Conservation (phyloP, 2,888 invertebrate species). For the Anticlea derivata region DNA sequence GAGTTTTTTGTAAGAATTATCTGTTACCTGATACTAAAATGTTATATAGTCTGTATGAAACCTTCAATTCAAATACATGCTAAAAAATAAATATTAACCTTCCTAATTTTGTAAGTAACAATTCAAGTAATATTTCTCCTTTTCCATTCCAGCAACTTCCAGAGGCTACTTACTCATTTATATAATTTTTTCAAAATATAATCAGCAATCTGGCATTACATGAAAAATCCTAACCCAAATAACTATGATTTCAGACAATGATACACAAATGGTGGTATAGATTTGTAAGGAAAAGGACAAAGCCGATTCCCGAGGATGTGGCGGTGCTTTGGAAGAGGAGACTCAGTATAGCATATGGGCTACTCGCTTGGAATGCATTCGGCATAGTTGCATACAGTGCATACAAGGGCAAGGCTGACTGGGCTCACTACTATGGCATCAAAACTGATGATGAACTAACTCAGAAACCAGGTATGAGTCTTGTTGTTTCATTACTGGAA, state of each 20-base stretch:
- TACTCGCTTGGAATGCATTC: conserved; percentile 89
- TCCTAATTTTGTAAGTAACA: too few species aligned
- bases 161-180: too few species aligned
- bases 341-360: conserved; percentile 85
- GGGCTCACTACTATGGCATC: conserved; percentile 86
- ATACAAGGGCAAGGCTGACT: conserved; percentile 85
- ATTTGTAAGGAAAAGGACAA: conserved; percentile 68
- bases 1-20: too few species aligned
- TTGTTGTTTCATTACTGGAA: too few species aligned
- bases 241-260: conserved; percentile 35
- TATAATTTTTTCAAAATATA: too few species aligned
- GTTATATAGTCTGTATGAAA: neutral
- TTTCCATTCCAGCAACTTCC: too few species aligned
- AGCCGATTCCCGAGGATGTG: conserved; percentile 68
- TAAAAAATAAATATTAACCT: too few species aligned
- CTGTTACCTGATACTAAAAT: too few species aligned
- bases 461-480: conserved; percentile 76
- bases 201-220: too few species aligned
- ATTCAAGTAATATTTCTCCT: too few species aligned
- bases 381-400: conserved; percentile 85
- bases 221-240: neutral
- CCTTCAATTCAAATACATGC: too few species aligned
- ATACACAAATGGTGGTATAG: conserved; percentile 74
- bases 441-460: conserved; percentile 84
- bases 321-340: conserved; percentile 85